phyloP scores from a whole-genome alignment of 2,113 vertebrate species.

The Brachyhypopomus gauderio region DNA sequence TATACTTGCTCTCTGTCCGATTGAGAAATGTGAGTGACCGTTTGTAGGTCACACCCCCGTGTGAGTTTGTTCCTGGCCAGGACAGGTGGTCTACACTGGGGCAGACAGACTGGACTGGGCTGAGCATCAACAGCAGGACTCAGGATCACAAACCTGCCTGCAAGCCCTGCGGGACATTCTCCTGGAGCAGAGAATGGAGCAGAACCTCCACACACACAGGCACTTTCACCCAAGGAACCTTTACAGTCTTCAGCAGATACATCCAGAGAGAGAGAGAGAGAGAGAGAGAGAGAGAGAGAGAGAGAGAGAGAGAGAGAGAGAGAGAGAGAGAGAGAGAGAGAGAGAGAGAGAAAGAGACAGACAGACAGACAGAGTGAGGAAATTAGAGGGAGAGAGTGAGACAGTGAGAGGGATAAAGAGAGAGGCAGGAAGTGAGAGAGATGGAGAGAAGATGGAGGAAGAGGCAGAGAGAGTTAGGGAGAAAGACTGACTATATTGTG shows the following conservation, averaged over 20 bases:
- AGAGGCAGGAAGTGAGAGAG: no score
- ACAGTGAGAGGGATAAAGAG: no score
- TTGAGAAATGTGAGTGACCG: constrained; percentile 54
- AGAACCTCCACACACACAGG: not conserved
- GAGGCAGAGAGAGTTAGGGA: no score
- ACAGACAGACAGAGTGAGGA: no score
- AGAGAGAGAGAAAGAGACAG: not conserved
- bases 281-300: not conserved
- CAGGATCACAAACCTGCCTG: not conserved
- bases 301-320: not conserved
- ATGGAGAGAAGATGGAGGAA: no score
- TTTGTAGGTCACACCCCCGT: constrained; percentile 48
- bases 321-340: not conserved
- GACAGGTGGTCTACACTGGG: constrained; percentile 51
- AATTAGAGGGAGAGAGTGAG: no score
- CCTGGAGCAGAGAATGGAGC: not conserved
- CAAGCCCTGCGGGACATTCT: not conserved
- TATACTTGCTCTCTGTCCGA: constrained; percentile 7
- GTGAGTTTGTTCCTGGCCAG: constrained; percentile 50
- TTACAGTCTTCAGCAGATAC: constrained; percentile 67
- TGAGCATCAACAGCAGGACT: not conserved
- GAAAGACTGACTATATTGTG: no score
- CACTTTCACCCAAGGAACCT: constrained; percentile 69
- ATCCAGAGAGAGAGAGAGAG: constrained; percentile 7
- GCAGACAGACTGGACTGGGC: not conserved